phyloP scores from a whole-genome alignment of 1,140 invertebrate genomes.

The Monomorium pharaonis region DNA sequence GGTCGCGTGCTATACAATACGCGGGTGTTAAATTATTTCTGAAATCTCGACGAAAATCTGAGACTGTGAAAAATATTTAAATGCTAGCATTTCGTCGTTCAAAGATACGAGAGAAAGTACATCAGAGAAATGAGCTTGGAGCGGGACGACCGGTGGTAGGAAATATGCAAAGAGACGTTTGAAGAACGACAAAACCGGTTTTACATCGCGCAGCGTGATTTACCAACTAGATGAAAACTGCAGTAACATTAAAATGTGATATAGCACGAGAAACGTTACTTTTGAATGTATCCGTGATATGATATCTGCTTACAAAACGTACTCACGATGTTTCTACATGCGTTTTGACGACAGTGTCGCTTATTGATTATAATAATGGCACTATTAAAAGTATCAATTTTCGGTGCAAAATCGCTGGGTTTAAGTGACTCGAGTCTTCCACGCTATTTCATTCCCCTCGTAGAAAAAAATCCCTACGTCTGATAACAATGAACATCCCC shows the following conservation, averaged over 20 bases:
- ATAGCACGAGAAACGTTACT: background rate
- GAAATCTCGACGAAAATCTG: slow-evolving; percentile 35
- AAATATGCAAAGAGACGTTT: slow-evolving; percentile 28
- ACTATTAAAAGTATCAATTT: background rate
- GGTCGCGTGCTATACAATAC: slow-evolving; percentile 31
- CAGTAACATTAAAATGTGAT: slow-evolving; percentile 12
- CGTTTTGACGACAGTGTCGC: background rate
- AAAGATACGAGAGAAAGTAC: slow-evolving; percentile 10
- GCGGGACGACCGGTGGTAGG: background rate
- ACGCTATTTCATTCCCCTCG: slow-evolving; percentile 33
- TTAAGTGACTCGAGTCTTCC: slow-evolving; percentile 63
- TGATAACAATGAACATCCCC: slow-evolving; percentile 52
- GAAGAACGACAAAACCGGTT: slow-evolving; percentile 23
- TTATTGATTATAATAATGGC: slow-evolving; percentile 39
- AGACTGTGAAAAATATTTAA: background rate
- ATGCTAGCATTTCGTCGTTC: slow-evolving; percentile 19
- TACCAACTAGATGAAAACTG: slow-evolving; percentile 33
- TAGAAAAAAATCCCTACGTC: background rate
- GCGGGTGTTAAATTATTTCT: slow-evolving; percentile 32
- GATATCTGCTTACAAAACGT: background rate
- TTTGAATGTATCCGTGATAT: slow-evolving; percentile 11
- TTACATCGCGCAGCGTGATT: slow-evolving; percentile 31
- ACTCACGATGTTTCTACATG: background rate
- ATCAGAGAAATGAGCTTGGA: background rate
- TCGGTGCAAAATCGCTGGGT: slow-evolving; percentile 31